phyloP scores from a whole-genome alignment of 2,888 invertebrate species.

The Hyalella azteca region DNA sequence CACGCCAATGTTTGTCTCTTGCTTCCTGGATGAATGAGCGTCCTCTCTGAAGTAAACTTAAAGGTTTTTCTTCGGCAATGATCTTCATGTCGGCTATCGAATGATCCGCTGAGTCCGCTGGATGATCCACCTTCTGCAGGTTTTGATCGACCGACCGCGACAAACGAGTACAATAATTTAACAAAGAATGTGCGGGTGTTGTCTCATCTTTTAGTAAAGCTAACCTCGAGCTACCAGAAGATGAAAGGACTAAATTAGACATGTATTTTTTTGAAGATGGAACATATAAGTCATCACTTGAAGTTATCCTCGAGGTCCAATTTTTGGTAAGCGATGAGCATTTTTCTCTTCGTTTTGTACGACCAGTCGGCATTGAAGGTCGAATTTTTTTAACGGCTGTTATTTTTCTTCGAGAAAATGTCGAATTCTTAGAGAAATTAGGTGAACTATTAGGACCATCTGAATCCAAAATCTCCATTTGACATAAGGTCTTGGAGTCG shows the following conservation, averaged over 20 bases:
- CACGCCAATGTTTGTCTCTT: background rate
- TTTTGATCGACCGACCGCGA: conserved; percentile 17
- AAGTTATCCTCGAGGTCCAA: background rate
- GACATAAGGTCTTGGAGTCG: background rate
- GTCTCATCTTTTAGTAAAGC: background rate
- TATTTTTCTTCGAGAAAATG: background rate
- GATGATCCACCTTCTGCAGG: background rate
- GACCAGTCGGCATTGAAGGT: conserved; percentile 8
- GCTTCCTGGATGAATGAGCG: conserved; percentile 18
- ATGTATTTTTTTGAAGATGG: conserved; percentile 9
- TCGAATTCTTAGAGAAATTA: background rate
- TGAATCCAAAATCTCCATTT: conserved; percentile 16
- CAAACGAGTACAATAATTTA: background rate
- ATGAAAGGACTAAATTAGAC: background rate
- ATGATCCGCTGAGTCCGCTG: background rate
- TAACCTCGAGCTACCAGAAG: background rate
- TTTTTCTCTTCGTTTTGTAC: conserved; percentile 15
- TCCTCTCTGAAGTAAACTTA: background rate
- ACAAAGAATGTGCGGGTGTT: background rate
- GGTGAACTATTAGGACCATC: background rate
- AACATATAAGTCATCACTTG: background rate
- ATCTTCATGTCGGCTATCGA: background rate
- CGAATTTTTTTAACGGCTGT: conserved; percentile 6
- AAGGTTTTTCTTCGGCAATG: background rate
- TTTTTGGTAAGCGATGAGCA: background rate